These are phyloP conservation scores for Eptatretus burgeri DNA, from an alignment of 2,113 vertebrate species.

Conservation along the genomic window DNA sequence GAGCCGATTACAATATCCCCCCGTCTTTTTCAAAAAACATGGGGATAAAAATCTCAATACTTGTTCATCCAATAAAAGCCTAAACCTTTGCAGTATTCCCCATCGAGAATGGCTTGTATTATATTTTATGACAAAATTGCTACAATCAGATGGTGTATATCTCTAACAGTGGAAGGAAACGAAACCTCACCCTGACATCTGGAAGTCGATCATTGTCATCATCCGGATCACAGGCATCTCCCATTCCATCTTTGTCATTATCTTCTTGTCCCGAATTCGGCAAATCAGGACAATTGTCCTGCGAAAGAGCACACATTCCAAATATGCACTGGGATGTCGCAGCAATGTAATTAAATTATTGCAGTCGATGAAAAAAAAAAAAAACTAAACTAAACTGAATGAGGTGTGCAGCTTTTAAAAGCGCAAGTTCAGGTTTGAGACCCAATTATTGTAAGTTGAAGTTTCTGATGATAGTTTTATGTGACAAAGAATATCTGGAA, in stretches of 20 bases:
- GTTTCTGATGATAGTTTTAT: too few species aligned
- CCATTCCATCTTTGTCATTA: constrained; percentile 70
- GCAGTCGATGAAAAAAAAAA: too few species aligned
- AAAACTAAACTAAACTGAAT: too few species aligned
- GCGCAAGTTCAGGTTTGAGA: too few species aligned
- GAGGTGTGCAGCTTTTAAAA: too few species aligned
- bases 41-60: too few species aligned
- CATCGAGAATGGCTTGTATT: background rate
- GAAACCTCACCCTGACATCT: constrained; percentile 41
- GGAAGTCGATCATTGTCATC: constrained; percentile 68
- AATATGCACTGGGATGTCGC: too few species aligned
- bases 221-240: constrained; percentile 81
- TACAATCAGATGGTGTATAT: background rate
- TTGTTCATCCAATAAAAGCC: background rate
- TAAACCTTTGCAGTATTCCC: background rate
- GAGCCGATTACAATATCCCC: too few species aligned
- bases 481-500: too few species aligned
- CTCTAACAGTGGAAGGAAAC: background rate
- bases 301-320: constrained; percentile 7
- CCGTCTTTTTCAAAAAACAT: too few species aligned
- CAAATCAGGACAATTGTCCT: constrained; percentile 85
- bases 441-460: too few species aligned
- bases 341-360: too few species aligned
- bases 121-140: background rate
- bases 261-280: constrained; percentile 98